Base-by-base conservation (phyloP, 1,140 invertebrate genomes). In the Helicoverpa zea region DNA sequence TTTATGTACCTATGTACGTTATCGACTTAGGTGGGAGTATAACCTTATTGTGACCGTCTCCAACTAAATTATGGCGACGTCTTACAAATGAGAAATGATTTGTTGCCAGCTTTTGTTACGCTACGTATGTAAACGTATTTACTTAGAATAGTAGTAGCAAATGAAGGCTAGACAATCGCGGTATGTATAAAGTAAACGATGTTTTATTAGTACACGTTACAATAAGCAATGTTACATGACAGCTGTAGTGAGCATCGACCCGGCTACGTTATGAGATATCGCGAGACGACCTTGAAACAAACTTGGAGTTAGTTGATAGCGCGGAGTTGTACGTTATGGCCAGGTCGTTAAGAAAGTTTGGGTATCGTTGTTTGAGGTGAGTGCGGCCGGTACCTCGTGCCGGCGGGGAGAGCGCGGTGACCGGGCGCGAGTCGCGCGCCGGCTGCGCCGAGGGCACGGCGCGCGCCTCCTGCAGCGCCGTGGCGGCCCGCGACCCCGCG, bases 391-490 rank as follows among this genome's bases (percentile, higher is more conserved):
- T 94, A 98, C 97, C 97, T 96, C 97, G 96, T 91, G 96, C 97
- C 85, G 97, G 96, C 79, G 97, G 97, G 81, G 97, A 98, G 89
- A 97, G 96, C 80, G 96, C 95, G 87, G 90, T 87, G 95, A 94
- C 89, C 84, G 93, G 83, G 86, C 93, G 79, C 86, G 94, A 89
- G 90, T 95, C 94, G 43, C 95, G 94, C 70, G 93, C 93, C 5
- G 92, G 93, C 83, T 89, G 89, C 89, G 92, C 94, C 59, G 94
- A 96, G 75, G 94, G 96, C 61, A 97, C 97, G 1, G 97, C 96
- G 7, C 97, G 95, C 49, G 97, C 96, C 87, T 98, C 97, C 87
- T 98, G 97, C 66, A 98, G 96, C 0, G 97, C 97, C 18, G 97
- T 97, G 1, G 97, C 97, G 0, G 97, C 97, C 47, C 97, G 96